Evolutionary conservation across 1,140 invertebrate genomes (phyloP).

Genomic region (Streblospio benedicti): DNA sequence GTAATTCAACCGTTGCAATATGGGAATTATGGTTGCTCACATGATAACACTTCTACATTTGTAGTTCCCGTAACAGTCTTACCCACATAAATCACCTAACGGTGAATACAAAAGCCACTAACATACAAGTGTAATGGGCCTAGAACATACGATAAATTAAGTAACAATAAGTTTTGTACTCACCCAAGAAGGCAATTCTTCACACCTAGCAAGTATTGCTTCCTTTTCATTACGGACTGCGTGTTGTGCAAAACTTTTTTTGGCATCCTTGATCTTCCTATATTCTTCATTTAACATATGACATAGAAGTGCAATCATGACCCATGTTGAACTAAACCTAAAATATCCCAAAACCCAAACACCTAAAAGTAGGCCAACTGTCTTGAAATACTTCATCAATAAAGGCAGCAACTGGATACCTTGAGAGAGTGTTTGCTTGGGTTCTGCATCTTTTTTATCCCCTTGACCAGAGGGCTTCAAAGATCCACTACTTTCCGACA

Average conservation of each 20-base stretch:
- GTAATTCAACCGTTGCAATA: too few relatives aligned
- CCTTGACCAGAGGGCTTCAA: too few relatives aligned
- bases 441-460: too few relatives aligned
- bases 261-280: conserved; percentile 12
- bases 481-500: too few relatives aligned
- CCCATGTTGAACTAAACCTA: conserved; percentile 25
- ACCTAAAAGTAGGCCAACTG: conserved; percentile 11
- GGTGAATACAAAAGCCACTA: too few relatives aligned
- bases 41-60: too few relatives aligned
- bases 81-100: too few relatives aligned
- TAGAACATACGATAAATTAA: too few relatives aligned
- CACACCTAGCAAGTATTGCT: conserved; percentile 23
- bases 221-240: conserved; percentile 22
- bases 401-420: conserved; percentile 15
- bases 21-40: too few relatives aligned
- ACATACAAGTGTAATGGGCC: too few relatives aligned
- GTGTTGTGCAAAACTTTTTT: conserved; percentile 15
- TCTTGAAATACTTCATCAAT: conserved; percentile 19
- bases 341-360: conserved; percentile 24
- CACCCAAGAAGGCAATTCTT: conserved; percentile 26
- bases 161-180: too few relatives aligned
- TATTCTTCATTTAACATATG: conserved; percentile 20
- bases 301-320: conserved; percentile 21
- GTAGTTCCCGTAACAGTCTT: too few relatives aligned
- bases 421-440: not conserved